Conservation (phyloP, 2,113 vertebrate species). For the Hyperopisus bebe region DNA sequence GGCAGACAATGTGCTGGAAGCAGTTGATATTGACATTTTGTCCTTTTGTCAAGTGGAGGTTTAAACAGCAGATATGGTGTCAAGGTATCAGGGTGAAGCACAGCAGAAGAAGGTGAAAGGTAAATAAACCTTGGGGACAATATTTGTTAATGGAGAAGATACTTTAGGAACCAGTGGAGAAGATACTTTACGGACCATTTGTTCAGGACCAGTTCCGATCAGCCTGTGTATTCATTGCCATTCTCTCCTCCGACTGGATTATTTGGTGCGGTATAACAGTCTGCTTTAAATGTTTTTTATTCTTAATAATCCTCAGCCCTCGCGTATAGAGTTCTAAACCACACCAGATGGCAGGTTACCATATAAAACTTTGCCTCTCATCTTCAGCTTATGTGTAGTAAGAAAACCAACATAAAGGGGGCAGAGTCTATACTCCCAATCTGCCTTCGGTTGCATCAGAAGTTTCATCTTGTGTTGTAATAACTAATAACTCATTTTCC, state of each 20-base stretch:
- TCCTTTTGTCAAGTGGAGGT: background rate
- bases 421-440: constrained; percentile 22
- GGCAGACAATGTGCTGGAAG: background rate
- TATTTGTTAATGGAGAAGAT: background rate
- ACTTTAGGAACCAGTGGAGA: background rate
- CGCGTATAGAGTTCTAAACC: constrained; percentile 48
- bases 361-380: constrained; percentile 54
- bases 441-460: background rate
- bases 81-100: background rate
- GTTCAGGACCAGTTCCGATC: background rate
- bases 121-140: background rate
- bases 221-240: background rate
- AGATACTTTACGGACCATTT: background rate
- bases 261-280: constrained; percentile 39
- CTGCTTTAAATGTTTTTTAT: constrained; percentile 33
- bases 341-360: constrained; percentile 54
- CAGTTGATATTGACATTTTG: background rate
- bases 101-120: background rate
- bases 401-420: background rate
- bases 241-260: constrained; percentile 25
- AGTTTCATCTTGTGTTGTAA: background rate
- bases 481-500: constrained; percentile 14
- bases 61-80: background rate
- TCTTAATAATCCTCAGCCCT: constrained; percentile 33
- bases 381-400: constrained; percentile 39